Evolutionary conservation across 2,888 invertebrate species (phyloP).

Genomic region (Aspidiotus destructor): DNA sequence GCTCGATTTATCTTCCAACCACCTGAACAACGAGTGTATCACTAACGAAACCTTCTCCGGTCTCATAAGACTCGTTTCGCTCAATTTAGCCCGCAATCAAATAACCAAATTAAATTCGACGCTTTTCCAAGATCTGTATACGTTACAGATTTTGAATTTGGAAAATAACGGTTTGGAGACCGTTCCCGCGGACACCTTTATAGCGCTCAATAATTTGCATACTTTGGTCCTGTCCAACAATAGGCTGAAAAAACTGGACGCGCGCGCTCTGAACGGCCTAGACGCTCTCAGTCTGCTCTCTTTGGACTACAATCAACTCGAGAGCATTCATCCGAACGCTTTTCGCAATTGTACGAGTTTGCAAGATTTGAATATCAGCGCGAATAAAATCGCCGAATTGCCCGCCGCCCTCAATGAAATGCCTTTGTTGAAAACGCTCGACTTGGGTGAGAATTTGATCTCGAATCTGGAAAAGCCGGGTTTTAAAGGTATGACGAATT

Average conservation of each 20-base stretch:
- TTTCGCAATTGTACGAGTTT: slow-evolving; percentile 83
- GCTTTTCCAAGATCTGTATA: slow-evolving; percentile 75
- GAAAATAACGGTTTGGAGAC: slow-evolving; percentile 74
- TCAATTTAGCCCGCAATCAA: slow-evolving; percentile 77
- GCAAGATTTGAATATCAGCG: slow-evolving; percentile 81
- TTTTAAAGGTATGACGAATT: slow-evolving; percentile 71
- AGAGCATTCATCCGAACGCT: slow-evolving; percentile 74
- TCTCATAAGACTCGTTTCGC: slow-evolving; percentile 72
- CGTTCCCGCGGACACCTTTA: slow-evolving; percentile 77
- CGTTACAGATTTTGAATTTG: slow-evolving; percentile 72
- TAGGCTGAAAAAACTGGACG: slow-evolving; percentile 71
- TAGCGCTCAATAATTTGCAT: slow-evolving; percentile 85
- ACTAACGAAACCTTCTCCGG: slow-evolving; percentile 76
- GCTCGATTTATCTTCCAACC: slow-evolving; percentile 75
- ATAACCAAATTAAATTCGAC: slow-evolving; percentile 70
- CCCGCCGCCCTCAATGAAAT: slow-evolving; percentile 75
- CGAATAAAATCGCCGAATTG: slow-evolving; percentile 68
- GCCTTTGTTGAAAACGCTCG: slow-evolving; percentile 74
- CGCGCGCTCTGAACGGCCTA: slow-evolving; percentile 75
- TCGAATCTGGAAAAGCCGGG: slow-evolving; percentile 67
- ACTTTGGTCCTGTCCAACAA: slow-evolving; percentile 78
- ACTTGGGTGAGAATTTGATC: slow-evolving; percentile 85
- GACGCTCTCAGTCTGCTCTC: slow-evolving; percentile 76
- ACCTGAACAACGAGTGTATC: slow-evolving; percentile 77
- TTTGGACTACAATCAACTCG: slow-evolving; percentile 73